These are phyloP conservation scores for Sanderia malayensis DNA, from an alignment of 30 jellyfish, hydroid and myxozoan species.

Conservation along the genomic window DNA sequence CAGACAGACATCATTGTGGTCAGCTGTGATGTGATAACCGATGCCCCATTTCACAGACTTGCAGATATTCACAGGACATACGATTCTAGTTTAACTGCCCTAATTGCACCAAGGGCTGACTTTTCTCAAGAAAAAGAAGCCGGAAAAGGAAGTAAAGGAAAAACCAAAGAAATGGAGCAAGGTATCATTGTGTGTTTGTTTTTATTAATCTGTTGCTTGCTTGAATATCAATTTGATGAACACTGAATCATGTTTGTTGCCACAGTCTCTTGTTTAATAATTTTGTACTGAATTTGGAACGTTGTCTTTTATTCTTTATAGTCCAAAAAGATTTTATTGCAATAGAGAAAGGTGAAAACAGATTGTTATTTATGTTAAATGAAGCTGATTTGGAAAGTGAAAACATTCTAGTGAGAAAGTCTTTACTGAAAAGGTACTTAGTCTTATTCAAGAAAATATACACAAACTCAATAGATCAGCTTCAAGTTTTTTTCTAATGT, in stretches of 20 bases:
- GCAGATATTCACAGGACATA: conserved; percentile 80
- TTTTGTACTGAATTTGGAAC: no score
- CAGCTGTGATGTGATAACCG: conserved; percentile 83
- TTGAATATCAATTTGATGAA: no score
- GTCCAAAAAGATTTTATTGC: conserved; percentile 84
- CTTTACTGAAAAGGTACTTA: conserved; percentile 70
- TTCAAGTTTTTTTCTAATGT: no score
- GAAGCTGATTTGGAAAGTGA: conserved; percentile 89
- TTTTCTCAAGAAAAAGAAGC: conserved; percentile 61
- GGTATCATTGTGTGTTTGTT: conserved; percentile 11
- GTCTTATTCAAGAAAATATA: no score
- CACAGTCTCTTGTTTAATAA: no score
- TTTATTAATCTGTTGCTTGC: no score
- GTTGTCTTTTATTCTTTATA: no score
- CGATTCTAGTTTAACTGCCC: conserved; percentile 77
- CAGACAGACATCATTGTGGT: conserved; percentile 69
- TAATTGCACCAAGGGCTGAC: conserved; percentile 71
- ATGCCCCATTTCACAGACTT: conserved; percentile 81
- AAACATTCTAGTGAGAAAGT: conserved; percentile 56
- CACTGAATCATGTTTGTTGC: no score
- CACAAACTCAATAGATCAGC: no score
- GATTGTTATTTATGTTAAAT: conserved; percentile 68
- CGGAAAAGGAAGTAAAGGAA: conserved; percentile 27
- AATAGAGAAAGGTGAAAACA: conserved; percentile 59
- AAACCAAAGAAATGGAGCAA: conserved; percentile 46